Conservation (phyloP, 2,113 vertebrate genomes). For the Salminus brasiliensis region DNA sequence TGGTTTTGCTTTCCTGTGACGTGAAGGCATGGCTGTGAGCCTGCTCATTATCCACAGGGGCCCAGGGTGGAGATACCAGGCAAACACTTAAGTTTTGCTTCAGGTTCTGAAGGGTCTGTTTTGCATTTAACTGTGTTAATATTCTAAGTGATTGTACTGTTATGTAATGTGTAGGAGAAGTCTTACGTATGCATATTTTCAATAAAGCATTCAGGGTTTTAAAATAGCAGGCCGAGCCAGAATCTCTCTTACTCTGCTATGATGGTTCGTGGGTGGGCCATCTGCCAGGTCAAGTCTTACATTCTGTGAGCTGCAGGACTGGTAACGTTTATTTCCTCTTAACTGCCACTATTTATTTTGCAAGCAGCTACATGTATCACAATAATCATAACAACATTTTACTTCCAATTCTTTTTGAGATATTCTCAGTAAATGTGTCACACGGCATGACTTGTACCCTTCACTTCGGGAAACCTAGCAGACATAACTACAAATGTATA, state of each 20-base stretch:
- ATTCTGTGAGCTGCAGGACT: not conserved
- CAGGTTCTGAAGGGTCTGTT: conserved; percentile 64
- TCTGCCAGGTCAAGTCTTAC: not conserved
- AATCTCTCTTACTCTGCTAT: not conserved
- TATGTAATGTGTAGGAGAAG: conserved; percentile 73
- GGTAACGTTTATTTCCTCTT: not conserved
- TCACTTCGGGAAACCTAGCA: too few relatives aligned
- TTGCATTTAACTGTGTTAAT: conserved; percentile 74
- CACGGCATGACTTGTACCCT: too few relatives aligned
- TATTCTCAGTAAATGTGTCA: too few relatives aligned
- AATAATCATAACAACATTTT: too few relatives aligned
- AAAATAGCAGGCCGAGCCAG: conserved; percentile 43
- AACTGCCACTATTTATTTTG: too few relatives aligned
- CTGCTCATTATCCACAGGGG: conserved; percentile 36
- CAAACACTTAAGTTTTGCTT: conserved; percentile 55
- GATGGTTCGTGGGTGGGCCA: not conserved
- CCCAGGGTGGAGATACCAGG: conserved; percentile 34
- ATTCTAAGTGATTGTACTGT: conserved; percentile 76
- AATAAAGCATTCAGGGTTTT: conserved; percentile 79
- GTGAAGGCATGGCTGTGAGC: conserved; percentile 47
- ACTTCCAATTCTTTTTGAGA: too few relatives aligned
- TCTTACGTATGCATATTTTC: conserved; percentile 76
- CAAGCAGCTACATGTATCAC: too few relatives aligned
- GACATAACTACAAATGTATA: too few relatives aligned
- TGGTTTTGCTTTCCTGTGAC: conserved; percentile 45